These are phyloP conservation scores for Leucosticte australis DNA, from an alignment of 2,113 vertebrate genomes.

Conservation along the genomic window DNA sequence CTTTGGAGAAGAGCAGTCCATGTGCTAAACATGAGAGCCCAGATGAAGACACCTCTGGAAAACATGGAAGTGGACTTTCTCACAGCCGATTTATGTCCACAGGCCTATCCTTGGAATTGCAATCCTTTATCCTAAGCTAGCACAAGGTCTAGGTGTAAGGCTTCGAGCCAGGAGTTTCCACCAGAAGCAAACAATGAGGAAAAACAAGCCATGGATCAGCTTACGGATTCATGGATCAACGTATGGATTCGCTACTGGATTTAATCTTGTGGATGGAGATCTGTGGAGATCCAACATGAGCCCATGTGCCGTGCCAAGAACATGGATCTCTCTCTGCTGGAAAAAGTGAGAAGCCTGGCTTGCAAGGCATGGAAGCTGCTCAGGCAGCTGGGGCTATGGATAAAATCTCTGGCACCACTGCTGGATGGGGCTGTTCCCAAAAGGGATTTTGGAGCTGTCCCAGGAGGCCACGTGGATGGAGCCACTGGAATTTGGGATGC, in stretches of 20 bases:
- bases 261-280: neutral
- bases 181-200: neutral
- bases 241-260: accelerated
- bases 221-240: accelerated
- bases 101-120: neutral
- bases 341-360: neutral
- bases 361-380: neutral
- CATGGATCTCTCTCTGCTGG: neutral
- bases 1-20: accelerated
- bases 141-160: neutral
- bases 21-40: neutral
- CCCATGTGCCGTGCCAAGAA: accelerated
- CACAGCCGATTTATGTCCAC: neutral
- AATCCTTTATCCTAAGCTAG: neutral
- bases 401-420: neutral
- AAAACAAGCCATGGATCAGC: neutral
- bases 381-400: accelerated
- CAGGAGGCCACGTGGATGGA: neutral
- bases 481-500: neutral
- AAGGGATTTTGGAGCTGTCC: neutral
- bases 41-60: neutral
- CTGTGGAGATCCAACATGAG: accelerated
- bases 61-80: neutral
- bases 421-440: neutral
- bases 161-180: accelerated